These are phyloP conservation scores for Alentia gelatinosa DNA, from an alignment of 2,888 invertebrate genomes.

Conservation along the genomic window DNA sequence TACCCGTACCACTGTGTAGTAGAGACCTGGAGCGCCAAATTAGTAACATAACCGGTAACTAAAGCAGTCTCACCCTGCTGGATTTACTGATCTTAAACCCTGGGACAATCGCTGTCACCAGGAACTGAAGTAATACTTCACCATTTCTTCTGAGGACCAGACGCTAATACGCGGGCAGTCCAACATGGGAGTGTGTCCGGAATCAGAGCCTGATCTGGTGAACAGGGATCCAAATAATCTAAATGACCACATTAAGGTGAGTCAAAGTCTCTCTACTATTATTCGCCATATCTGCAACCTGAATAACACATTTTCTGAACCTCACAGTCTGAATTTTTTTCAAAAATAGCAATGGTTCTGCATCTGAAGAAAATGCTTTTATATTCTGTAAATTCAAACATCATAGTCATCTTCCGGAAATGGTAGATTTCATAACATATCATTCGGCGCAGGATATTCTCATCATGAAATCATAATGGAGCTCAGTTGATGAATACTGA, in stretches of 20 bases:
- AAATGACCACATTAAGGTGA: constrained; percentile 87
- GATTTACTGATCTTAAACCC: background rate
- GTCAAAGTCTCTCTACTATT: too few relatives aligned
- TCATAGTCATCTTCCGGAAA: too few relatives aligned
- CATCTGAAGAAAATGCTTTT: too few relatives aligned
- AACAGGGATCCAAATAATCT: constrained; percentile 87
- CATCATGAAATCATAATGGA: too few relatives aligned
- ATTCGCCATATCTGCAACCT: too few relatives aligned
- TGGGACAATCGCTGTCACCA: background rate
- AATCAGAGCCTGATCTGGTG: constrained; percentile 82
- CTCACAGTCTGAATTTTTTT: too few relatives aligned
- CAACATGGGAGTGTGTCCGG: constrained; percentile 29
- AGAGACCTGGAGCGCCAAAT: background rate
- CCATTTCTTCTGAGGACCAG: background rate
- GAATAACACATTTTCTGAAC: too few relatives aligned
- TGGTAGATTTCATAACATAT: too few relatives aligned
- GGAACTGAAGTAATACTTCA: background rate
- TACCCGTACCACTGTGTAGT: background rate
- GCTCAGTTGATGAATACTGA: too few relatives aligned
- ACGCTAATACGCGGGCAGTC: background rate
- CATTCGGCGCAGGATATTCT: too few relatives aligned
- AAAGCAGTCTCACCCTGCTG: background rate
- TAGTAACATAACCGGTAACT: background rate
- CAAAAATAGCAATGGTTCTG: too few relatives aligned
- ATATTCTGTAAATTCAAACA: too few relatives aligned